Evolutionary conservation across 2,113 vertebrate genomes (phyloP).

Genomic region (Pseudopipra pipra): DNA sequence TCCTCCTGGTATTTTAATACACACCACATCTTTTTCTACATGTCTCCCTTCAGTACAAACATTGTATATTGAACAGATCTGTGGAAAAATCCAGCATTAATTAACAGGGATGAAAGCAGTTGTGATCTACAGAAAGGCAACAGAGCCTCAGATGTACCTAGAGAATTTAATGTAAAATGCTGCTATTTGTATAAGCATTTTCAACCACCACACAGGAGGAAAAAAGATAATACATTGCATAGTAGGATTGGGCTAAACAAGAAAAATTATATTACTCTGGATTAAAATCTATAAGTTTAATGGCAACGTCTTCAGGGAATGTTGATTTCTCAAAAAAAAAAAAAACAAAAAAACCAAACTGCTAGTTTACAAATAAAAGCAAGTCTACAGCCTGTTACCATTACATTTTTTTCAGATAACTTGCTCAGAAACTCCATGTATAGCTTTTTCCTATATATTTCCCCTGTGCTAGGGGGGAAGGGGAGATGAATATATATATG

Average conservation of each 20-base stretch:
- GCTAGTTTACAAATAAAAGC: not conserved
- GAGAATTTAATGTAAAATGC: not conserved
- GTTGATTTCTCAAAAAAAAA: not conserved
- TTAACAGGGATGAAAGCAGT: not conserved
- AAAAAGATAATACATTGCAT: not conserved
- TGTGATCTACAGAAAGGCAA: not conserved
- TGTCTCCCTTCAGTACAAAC: not conserved
- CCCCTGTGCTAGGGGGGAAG: not conserved
- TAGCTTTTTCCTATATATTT: not conserved
- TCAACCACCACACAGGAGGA: not conserved
- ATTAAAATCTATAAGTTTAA: not conserved
- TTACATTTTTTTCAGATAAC: not conserved
- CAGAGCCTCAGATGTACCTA: not conserved
- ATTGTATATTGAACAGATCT: not conserved
- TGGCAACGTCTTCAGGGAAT: not conserved
- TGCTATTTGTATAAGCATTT: not conserved
- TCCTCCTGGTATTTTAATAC: not conserved
- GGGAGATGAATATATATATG: not conserved
- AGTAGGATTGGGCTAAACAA: not conserved
- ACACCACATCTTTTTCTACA: not conserved
- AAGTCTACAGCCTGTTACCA: not conserved
- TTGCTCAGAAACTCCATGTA: not conserved
- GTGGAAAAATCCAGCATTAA: not conserved
- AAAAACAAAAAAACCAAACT: not conserved
- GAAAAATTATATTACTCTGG: not conserved